Conservation (phyloP, 1,140 invertebrate species). For the Melanaphis sacchari region DNA sequence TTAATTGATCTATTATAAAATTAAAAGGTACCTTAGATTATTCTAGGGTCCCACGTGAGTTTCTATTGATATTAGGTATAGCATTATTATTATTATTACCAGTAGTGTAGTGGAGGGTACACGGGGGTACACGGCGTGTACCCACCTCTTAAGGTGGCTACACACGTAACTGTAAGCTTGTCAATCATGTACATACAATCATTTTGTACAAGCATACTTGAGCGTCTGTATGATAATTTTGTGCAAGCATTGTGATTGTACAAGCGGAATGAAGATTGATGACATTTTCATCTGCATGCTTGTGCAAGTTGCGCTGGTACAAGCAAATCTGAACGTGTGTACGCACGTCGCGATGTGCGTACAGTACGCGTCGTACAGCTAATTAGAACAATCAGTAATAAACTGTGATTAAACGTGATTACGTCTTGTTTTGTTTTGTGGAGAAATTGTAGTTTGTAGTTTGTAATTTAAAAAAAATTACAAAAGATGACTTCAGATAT, state of each 20-base stretch:
- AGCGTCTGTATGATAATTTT: conserved; percentile 3
- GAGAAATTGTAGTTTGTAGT: background rate
- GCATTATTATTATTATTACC: no score
- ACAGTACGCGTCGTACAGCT: background rate
- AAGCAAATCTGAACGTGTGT: conserved; percentile 16
- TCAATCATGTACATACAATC: background rate
- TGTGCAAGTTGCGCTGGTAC: background rate
- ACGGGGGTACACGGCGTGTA: no score
- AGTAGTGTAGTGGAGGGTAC: no score
- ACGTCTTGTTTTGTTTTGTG: conserved; percentile 3
- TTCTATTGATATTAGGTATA: no score
- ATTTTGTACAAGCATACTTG: background rate
- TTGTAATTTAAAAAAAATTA: background rate
- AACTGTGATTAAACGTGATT: conserved; percentile 16
- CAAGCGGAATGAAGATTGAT: background rate
- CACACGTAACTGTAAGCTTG: background rate
- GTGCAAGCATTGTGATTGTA: background rate
- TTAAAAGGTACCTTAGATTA: no score
- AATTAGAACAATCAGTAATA: background rate
- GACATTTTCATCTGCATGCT: background rate
- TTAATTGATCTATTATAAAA: no score
- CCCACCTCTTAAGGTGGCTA: no score
- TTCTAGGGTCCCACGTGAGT: no score
- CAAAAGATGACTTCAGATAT: background rate
- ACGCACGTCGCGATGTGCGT: background rate